phyloP scores from a whole-genome alignment of 2,113 vertebrate species.

The Atrichornis clamosus region DNA sequence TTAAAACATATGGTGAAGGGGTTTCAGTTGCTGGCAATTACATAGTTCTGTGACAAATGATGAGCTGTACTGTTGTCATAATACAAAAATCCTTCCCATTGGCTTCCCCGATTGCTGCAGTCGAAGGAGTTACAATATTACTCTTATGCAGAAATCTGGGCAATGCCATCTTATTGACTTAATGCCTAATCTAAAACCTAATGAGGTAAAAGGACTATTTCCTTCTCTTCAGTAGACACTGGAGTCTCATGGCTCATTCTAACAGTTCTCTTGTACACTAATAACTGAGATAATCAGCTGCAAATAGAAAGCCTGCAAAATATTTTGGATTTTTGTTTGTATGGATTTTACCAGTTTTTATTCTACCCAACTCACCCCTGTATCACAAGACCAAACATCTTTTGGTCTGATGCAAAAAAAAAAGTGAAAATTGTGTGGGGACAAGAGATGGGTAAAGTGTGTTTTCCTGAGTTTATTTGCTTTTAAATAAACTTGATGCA shows the following conservation, averaged over 20 bases:
- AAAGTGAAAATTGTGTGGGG: background rate
- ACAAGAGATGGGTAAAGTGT: background rate
- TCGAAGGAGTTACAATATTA: background rate
- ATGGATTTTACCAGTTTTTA: background rate
- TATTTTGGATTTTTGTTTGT: background rate
- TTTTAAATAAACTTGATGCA: background rate
- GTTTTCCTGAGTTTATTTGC: background rate
- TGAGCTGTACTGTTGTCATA: background rate
- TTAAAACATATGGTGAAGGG: background rate
- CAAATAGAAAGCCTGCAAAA: background rate
- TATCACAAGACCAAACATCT: background rate
- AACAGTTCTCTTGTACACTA: background rate
- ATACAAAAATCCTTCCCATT: background rate
- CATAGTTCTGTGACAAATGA: background rate
- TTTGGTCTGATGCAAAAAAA: background rate
- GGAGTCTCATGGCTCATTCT: background rate
- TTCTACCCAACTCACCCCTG: background rate
- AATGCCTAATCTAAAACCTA: slow-evolving; percentile 42
- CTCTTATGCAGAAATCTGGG: background rate
- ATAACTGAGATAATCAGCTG: background rate
- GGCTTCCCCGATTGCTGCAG: background rate
- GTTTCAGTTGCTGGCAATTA: background rate
- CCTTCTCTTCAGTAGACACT: background rate
- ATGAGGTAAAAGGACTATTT: slow-evolving; percentile 42
- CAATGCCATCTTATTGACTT: background rate